Evolutionary conservation across 2,797 vertebrate genomes (phyloP).

Genomic region (Coluber constrictor): DNA sequence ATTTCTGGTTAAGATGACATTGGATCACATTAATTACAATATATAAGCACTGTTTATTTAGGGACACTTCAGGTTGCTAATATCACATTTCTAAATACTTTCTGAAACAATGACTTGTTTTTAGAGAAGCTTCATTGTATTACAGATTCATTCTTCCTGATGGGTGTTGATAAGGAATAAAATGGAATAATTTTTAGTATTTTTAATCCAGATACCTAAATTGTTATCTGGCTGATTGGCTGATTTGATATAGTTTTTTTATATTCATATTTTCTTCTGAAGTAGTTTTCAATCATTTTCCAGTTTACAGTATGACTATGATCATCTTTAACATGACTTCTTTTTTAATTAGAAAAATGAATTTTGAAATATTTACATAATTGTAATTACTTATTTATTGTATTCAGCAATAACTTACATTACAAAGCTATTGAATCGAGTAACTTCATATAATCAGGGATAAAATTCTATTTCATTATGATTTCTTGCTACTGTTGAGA

Average conservation of each 20-base stretch:
- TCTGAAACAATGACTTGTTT: slow-evolving; percentile 72
- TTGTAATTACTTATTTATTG: neutral
- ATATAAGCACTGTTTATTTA: slow-evolving; percentile 55
- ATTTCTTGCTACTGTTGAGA: neutral
- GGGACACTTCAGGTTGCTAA: slow-evolving; percentile 66
- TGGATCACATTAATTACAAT: slow-evolving; percentile 56
- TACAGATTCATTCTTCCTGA: slow-evolving; percentile 72
- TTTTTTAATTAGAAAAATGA: slow-evolving; percentile 19
- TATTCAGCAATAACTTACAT: neutral
- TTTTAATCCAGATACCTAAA: slow-evolving; percentile 77
- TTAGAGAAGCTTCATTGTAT: slow-evolving; percentile 77
- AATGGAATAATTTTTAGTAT: slow-evolving; percentile 69
- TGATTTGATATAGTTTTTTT: slow-evolving; percentile 61
- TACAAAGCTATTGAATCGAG: neutral
- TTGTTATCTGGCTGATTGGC: slow-evolving; percentile 62
- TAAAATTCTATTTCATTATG: neutral
- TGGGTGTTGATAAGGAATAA: slow-evolving; percentile 77
- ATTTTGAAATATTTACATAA: slow-evolving; percentile 33
- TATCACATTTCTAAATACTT: slow-evolving; percentile 68
- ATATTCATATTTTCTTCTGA: slow-evolving; percentile 60
- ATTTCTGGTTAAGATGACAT: slow-evolving; percentile 43
- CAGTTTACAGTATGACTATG: slow-evolving; percentile 19
- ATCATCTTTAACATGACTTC: slow-evolving; percentile 38
- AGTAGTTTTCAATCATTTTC: slow-evolving; percentile 57
- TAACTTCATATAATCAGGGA: neutral